phyloP scores from a whole-genome alignment of 2,888 invertebrate species.

The Erebia palarica region DNA sequence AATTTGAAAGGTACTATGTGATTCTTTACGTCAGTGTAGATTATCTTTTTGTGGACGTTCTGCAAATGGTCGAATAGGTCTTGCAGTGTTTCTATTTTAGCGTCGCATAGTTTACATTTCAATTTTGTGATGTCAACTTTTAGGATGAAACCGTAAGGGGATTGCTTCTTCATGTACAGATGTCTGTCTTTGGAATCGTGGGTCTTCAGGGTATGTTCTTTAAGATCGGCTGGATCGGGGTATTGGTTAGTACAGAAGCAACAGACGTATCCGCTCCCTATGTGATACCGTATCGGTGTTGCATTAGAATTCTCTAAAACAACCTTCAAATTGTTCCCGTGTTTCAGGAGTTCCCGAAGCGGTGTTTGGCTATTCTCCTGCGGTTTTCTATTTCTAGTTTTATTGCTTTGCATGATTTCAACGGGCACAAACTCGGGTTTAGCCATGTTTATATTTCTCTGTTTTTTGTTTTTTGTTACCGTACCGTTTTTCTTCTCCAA shows the following conservation, averaged over 20 bases:
- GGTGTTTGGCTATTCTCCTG: slow-evolving; percentile 14
- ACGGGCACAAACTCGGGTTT: slow-evolving; percentile 11
- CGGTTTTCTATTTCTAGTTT: background rate
- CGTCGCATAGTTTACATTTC: slow-evolving; percentile 56
- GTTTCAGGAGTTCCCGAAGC: slow-evolving; percentile 17
- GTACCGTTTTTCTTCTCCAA: slow-evolving; percentile 18
- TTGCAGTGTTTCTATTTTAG: slow-evolving; percentile 49
- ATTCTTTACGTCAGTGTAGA: slow-evolving; percentile 62
- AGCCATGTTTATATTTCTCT: background rate
- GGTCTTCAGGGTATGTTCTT: slow-evolving; percentile 38
- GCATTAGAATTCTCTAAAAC: slow-evolving; percentile 38
- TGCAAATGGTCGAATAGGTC: slow-evolving; percentile 60
- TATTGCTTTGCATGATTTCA: background rate
- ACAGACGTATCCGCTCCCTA: slow-evolving; percentile 42
- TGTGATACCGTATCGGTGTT: slow-evolving; percentile 52
- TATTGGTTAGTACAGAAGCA: slow-evolving; percentile 43
- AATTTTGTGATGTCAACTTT: slow-evolving; percentile 62
- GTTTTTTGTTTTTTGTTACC: slow-evolving; percentile 16
- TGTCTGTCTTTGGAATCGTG: slow-evolving; percentile 26
- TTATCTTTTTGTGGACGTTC: slow-evolving; percentile 51
- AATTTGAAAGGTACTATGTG: slow-evolving; percentile 58
- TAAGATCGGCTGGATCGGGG: slow-evolving; percentile 45
- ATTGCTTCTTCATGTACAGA: slow-evolving; percentile 26
- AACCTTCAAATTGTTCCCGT: slow-evolving; percentile 23
- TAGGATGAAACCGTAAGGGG: slow-evolving; percentile 43